phyloP scores from a whole-genome alignment of 1,140 invertebrate genomes.

The Battus philenor region DNA sequence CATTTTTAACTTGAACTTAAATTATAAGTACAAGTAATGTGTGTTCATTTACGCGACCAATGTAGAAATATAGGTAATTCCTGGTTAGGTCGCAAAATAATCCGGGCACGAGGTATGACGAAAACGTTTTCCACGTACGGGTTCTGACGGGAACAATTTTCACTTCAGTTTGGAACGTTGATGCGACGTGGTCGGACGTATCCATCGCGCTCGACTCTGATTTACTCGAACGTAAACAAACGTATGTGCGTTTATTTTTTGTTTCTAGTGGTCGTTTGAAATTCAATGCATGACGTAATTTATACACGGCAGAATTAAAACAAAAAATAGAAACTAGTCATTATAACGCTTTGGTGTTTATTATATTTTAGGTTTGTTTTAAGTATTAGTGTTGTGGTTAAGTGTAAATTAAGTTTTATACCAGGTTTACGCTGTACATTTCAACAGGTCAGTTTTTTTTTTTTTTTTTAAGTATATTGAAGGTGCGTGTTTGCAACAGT shows the following conservation, averaged over 20 bases:
- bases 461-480: conserved; percentile 2
- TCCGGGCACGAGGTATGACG: conserved; percentile 20
- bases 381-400: no score
- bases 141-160: conserved; percentile 32
- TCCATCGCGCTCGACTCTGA: neutral
- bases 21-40: no score
- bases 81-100: no score
- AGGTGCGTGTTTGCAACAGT: conserved; percentile 4
- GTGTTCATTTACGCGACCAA: no score
- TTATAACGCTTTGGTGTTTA: no score
- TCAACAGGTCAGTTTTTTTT: conserved; percentile 11
- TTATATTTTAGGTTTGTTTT: no score
- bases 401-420: no score
- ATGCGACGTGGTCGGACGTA: conserved; percentile 4
- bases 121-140: conserved; percentile 44
- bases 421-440: neutral
- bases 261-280: conserved; percentile 3
- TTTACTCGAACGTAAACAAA: conserved; percentile 10
- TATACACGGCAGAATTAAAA: neutral
- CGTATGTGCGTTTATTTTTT: neutral
- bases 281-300: conserved; percentile 1
- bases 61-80: no score
- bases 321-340: no score
- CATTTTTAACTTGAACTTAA: no score
- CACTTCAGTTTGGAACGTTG: conserved; percentile 19